A percentile compares a stretch with the other conserved stretches of the same genome.
Conservation (phyloP, 2,113 vertebrate genomes). For the Hemibagrus wyckioides region DNA sequence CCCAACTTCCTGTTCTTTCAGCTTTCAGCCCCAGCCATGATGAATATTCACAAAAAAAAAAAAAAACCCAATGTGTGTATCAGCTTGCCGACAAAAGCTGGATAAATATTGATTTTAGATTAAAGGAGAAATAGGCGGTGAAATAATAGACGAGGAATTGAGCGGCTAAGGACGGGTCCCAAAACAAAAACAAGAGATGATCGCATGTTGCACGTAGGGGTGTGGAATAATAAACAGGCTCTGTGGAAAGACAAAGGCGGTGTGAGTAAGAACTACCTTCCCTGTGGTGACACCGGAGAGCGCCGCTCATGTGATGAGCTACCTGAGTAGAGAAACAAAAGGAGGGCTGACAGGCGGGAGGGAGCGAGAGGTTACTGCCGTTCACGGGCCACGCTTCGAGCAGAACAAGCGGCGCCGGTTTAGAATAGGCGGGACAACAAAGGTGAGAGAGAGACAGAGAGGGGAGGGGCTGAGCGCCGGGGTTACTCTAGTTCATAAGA, state of each 20-base stretch:
- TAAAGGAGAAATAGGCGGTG: neutral
- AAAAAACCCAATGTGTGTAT: conserved; percentile 34
- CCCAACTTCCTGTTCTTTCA: conserved; percentile 10
- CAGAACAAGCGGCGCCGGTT: conserved; percentile 9
- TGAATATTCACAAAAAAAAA: neutral
- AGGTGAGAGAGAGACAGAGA: neutral
- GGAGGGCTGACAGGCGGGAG: neutral
- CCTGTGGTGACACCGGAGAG: conserved; percentile 38
- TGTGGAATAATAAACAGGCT: conserved; percentile 35
- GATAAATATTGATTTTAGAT: conserved; percentile 48
- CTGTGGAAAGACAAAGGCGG: conserved; percentile 39
- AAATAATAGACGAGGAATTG: conserved; percentile 18
- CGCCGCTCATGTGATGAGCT: conserved; percentile 36
- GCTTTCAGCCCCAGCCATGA: neutral
- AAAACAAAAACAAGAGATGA: conserved; percentile 41
- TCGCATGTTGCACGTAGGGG: neutral
- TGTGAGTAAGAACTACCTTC: conserved; percentile 18
- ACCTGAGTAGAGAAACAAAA: conserved; percentile 54
- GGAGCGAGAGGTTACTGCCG: conserved; percentile 47
- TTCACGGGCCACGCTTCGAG: conserved; percentile 21
- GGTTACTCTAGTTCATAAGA: conserved; percentile 49
- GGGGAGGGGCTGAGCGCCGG: neutral
- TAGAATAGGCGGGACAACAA: conserved; percentile 35
- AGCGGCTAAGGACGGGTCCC: conserved; percentile 14
- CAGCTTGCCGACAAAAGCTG: conserved; percentile 27